A percentile compares a stretch with the other conserved stretches of the same genome.
phyloP scores from a whole-genome alignment of 2,797 vertebrate genomes.

The Avahi laniger region DNA sequence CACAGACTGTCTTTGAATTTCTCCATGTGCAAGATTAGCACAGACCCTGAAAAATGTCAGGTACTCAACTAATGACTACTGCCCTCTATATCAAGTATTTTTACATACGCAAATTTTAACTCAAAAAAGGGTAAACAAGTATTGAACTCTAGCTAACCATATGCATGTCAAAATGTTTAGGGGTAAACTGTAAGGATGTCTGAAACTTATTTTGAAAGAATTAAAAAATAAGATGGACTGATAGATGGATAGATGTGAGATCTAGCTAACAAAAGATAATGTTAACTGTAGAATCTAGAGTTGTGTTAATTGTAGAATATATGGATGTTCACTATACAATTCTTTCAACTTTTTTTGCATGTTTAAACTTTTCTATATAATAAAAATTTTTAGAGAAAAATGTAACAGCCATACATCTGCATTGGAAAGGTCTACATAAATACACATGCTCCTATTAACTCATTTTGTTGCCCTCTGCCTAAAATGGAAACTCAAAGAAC shows the following conservation, averaged over 20 bases:
- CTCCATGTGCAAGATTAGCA: neutral
- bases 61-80: conserved; percentile 21
- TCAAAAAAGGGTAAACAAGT: neutral
- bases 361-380: conserved; percentile 46
- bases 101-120: neutral
- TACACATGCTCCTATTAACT: neutral
- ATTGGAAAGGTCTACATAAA: neutral
- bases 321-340: neutral
- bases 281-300: neutral
- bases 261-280: conserved; percentile 32
- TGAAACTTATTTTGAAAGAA: conserved; percentile 23
- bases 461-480: neutral
- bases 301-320: neutral
- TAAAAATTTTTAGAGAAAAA: conserved; percentile 8
- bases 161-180: conserved; percentile 1
- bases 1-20: neutral
- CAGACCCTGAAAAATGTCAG: neutral
- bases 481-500: conserved; percentile 24
- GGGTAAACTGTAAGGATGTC: neutral
- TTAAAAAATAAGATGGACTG: neutral
- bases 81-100: neutral
- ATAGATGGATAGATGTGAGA: neutral
- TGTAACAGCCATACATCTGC: neutral
- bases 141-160: conserved; percentile 28
- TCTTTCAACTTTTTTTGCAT: conserved; percentile 26